Evolutionary conservation across 2,888 invertebrate genomes (phyloP), one percentile per base, ranked within the genome.

Genomic region (Ennomos quercinarius): DNA sequence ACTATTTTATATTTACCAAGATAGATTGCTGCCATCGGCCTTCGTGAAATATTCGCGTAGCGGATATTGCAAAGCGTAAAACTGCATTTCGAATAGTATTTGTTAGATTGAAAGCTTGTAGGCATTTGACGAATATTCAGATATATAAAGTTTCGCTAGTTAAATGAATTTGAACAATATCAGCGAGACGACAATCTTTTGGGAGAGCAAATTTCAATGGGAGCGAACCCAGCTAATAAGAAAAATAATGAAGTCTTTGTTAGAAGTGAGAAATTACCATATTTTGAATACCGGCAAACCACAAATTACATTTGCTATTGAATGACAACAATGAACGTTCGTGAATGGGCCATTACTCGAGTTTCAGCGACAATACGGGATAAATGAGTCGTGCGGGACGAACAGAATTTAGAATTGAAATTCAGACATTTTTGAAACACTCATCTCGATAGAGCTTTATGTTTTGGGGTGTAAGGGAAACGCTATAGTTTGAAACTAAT

Each of bases 281-380:
- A 43, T 40, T 58, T 48, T 35, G 36, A 39, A 48, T 57, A 49
- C 51, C 12, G 35, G 45, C 17, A 59, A 51, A 50, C n/a, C 45
- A 46, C 54, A 62, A 57, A 50, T 36, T 45, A 13, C 53, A 46
- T 44, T 61, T 54, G 47, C 37, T 41, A 49, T 47, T 50, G 46
- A 50, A 57, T 13, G 45, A 51, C 42, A 60, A 58, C 61, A 61
- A 64, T 62, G 50, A 58, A 55, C 57, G 42, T 39, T 37, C 42
- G 51, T 57, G 62, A 68, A 68, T 59, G 61, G 49, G 55, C 45
- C 37, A 66, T 67, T 63, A 64, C 62, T 52, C 44, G 61, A 66
- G 58, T 61, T 51, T 62, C 55, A 37, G 39, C 56, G 56, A 68
- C 66, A 68, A 66, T 66, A 63, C 62, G 27, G 42, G 44, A 59